A percentile compares a stretch with the other conserved stretches of the same genome.
phyloP scores from a whole-genome alignment of 2,113 vertebrate genomes.

The Himantopus leucocephalus region DNA sequence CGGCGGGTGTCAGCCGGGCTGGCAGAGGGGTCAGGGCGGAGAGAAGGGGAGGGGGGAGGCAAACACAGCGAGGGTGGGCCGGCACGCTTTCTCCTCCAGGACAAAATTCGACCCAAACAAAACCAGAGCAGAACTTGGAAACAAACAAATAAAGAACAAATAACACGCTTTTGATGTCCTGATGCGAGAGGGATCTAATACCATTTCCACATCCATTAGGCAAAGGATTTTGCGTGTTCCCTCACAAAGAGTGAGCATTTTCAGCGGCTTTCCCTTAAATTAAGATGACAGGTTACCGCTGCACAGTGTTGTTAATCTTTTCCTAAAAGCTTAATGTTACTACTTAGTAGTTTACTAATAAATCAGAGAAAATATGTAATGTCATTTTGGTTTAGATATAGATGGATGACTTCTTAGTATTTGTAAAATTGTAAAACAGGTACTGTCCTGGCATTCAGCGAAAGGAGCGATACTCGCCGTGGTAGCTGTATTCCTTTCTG shows the following conservation, averaged over 20 bases:
- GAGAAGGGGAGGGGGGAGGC: too few species aligned
- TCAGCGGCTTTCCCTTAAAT: conserved; percentile 73
- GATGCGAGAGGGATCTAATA: conserved; percentile 6
- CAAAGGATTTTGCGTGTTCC: conserved; percentile 52
- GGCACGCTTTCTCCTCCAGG: fast-evolving
- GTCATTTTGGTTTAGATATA: conserved; percentile 71
- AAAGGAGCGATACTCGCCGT: neutral
- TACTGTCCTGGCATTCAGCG: neutral
- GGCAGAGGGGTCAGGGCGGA: fast-evolving
- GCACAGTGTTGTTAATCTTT: conserved; percentile 73
- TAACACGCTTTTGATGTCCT: neutral
- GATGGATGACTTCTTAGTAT: conserved; percentile 51
- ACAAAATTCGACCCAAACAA: neutral
- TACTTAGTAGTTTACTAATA: conserved; percentile 80
- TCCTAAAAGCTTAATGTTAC: conserved; percentile 80
- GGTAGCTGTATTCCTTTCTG: neutral
- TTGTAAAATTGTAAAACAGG: conserved; percentile 9
- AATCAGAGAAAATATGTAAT: conserved; percentile 73
- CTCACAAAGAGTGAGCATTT: conserved; percentile 71
- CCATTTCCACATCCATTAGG: conserved; percentile 67
- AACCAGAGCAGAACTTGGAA: neutral
- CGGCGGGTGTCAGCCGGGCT: fast-evolving
- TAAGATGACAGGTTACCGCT: conserved; percentile 71
- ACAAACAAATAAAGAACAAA: neutral
- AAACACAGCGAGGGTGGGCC: fast-evolving